Conservation (phyloP, 2,797 vertebrate genomes). For the Gambusia yucatana region DNA sequence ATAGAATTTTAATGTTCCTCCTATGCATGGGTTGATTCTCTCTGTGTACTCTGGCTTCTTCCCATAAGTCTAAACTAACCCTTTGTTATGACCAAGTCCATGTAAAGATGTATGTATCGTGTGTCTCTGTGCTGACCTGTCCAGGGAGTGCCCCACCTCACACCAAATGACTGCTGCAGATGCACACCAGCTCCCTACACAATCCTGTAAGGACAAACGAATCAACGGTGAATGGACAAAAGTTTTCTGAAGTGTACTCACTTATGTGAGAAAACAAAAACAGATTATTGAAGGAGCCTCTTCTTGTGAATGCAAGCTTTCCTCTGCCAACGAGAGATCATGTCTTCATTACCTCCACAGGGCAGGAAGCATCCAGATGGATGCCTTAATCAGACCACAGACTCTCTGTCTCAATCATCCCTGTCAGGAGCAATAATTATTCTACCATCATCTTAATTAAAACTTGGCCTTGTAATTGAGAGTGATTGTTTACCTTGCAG, state of each 20-base stretch:
- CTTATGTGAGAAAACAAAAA: neutral
- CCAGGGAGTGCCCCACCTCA: neutral
- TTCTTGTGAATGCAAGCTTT: neutral
- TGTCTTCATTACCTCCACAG: constrained; percentile 82
- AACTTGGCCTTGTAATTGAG: constrained; percentile 90
- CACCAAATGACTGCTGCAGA: neutral
- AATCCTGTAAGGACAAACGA: neutral
- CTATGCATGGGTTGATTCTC: neutral
- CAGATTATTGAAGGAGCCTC: neutral
- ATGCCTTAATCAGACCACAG: constrained; percentile 84
- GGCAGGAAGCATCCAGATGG: constrained; percentile 76
- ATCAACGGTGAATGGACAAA: neutral
- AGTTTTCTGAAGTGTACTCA: neutral
- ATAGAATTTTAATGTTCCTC: neutral
- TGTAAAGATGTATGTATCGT: neutral
- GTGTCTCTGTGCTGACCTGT: neutral
- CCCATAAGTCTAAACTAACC: neutral
- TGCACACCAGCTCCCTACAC: neutral
- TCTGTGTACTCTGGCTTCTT: neutral
- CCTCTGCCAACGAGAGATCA: constrained; percentile 71
- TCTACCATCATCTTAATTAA: constrained; percentile 93
- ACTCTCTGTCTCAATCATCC: constrained; percentile 86
- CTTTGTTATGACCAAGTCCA: neutral
- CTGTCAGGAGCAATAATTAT: constrained; percentile 92
- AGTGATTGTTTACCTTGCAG: constrained; percentile 92